Evolutionary conservation across 2,113 vertebrate species (phyloP), one percentile per base, ranked within the genome.

Genomic region (Sylvia atricapilla): DNA sequence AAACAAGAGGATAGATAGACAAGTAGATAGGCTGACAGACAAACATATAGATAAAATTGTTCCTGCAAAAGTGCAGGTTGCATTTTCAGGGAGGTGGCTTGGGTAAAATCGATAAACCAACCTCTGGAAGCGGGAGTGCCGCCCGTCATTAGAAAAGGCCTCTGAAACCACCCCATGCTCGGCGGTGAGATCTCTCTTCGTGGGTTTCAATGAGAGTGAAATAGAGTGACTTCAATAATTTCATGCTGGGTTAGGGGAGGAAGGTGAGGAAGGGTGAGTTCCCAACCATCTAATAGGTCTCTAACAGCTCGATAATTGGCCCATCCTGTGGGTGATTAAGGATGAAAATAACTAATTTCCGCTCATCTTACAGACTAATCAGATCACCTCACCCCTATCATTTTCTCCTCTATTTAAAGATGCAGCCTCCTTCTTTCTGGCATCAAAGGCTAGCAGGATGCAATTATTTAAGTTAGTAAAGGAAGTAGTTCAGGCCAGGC

Each of bases 331-430:
- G 89, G 96, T 94, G 94, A 97, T 97, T 97, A 97, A 96, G 93
- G 91, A 97, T 95, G 97, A 97, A 97, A 97, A 97, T 97, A 96
- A 97, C 94, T 97, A 96, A 97, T 97, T 97, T 97, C 97, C 91
- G 43, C 89, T 97, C 96, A 96, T 97, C 86, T 95, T 96, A 94
- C 87, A 96, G 91, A 92, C 94, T 97, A 97, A 97, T 97, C 96
- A 97, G 96, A 97, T 97, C 96, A 96, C 91, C 93, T 97, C 94
- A 95, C 87, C 87, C 94, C 90, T 93, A 91, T 94, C 49, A 93
- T 94, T 97, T 94, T 95, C 91, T 90, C 58, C 60, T 89, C 83
- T 96, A 88, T 95, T 97, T 95, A 96, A 97, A 95, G 89, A 90
- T 86, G 74, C 88, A 94, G 87, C n/a, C 52, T 53, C 72, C 89